Evolutionary conservation across 2,113 vertebrate species (phyloP).

Genomic region (Protobothrops flavoviridis): DNA sequence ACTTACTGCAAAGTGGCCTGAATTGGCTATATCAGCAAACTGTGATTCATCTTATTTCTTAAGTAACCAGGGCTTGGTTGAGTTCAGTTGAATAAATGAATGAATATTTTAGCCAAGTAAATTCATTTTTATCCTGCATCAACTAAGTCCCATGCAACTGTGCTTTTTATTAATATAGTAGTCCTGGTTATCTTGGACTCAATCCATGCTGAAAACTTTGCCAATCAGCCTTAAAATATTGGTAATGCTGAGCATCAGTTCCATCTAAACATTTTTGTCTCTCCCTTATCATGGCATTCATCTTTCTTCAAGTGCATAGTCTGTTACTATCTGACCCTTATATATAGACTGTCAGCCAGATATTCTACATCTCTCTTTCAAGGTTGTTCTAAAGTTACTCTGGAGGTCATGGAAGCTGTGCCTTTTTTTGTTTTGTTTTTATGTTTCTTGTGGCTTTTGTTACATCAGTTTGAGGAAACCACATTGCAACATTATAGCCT

Average conservation of each 20-base stretch:
- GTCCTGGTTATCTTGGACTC: not conserved
- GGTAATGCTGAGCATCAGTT: not conserved
- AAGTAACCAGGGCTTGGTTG: not conserved
- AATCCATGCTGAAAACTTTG: not conserved
- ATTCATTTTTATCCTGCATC: not conserved
- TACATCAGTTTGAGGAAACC: slow-evolving; percentile 1
- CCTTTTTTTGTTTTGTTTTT: not conserved
- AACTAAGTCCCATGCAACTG: not conserved
- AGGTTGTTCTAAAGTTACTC: not conserved
- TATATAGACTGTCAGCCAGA: not conserved
- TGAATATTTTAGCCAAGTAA: not conserved
- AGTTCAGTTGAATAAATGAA: not conserved
- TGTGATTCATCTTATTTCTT: not conserved
- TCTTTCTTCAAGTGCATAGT: not conserved
- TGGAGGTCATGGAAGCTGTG: not conserved
- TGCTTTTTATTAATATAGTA: not conserved
- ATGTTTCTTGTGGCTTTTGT: not conserved
- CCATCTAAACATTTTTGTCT: not conserved
- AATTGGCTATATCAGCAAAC: not conserved
- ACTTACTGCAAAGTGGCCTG: not conserved
- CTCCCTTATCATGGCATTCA: not conserved
- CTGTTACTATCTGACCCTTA: not conserved
- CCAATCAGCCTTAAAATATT: not conserved
- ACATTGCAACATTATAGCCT: not conserved
- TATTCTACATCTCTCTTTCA: not conserved